phyloP scores from a whole-genome alignment of 2,888 invertebrate species.

The Trypoxylon attenuatum region DNA sequence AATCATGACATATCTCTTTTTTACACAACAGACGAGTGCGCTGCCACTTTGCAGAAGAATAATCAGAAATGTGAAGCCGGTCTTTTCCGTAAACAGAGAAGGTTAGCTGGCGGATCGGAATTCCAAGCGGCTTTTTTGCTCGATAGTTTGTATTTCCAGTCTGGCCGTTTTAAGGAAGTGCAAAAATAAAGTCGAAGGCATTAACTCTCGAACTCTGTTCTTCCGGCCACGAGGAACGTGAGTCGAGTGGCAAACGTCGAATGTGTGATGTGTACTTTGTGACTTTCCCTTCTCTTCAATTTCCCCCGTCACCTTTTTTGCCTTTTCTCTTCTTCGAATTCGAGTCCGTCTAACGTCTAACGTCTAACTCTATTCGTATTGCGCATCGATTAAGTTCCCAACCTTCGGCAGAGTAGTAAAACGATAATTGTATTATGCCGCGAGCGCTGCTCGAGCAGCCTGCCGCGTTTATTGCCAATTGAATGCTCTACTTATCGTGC shows the following conservation, averaged over 20 bases:
- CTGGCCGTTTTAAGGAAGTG: conserved; percentile 20
- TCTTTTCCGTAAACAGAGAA: conserved; percentile 14
- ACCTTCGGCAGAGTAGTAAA: conserved; percentile 25
- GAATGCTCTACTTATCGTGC: too few relatives aligned
- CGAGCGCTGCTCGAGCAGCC: too few relatives aligned
- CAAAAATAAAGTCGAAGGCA: conserved; percentile 39
- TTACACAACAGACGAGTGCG: too few relatives aligned
- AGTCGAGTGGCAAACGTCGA: conserved; percentile 33
- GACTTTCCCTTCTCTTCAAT: too few relatives aligned
- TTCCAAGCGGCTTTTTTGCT: conserved; percentile 21
- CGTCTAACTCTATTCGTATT: conserved; percentile 30
- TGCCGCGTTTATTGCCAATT: too few relatives aligned
- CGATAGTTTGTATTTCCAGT: conserved; percentile 37
- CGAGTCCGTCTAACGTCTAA: too few relatives aligned
- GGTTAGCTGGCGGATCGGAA: conserved; percentile 24
- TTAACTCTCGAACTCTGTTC: conserved; percentile 51
- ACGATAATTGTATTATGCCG: conserved; percentile 13
- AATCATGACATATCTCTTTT: too few relatives aligned
- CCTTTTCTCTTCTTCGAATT: too few relatives aligned
- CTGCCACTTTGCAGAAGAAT: too few relatives aligned
- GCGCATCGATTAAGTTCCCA: conserved; percentile 41
- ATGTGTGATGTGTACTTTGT: too few relatives aligned
- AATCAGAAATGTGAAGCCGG: too few relatives aligned
- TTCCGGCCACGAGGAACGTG: conserved; percentile 48
- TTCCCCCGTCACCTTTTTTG: conserved; percentile 40